phyloP scores from a whole-genome alignment of 2,888 invertebrate genomes.

The Erpobdella octoculata region DNA sequence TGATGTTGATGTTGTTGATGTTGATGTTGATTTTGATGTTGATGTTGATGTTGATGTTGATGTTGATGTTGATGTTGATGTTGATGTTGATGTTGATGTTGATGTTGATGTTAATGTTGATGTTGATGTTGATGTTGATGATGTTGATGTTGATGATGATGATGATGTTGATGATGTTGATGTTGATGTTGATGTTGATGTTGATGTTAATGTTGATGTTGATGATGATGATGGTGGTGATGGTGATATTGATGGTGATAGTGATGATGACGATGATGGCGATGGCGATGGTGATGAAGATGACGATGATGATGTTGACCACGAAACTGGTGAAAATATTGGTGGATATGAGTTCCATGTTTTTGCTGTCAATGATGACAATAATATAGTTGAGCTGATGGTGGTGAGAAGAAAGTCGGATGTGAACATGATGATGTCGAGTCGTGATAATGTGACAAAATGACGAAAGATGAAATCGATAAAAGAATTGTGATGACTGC shows the following conservation, averaged over 20 bases:
- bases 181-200: slow-evolving; percentile 6
- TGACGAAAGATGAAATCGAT: too few relatives aligned
- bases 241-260: slow-evolving; percentile 16
- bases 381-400: slow-evolving; percentile 4
- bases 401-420: not conserved
- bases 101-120: not conserved
- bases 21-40: not conserved
- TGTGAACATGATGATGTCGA: too few relatives aligned
- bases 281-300: not conserved
- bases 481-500: too few relatives aligned
- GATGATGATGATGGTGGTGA: slow-evolving; percentile 17
- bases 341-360: not conserved
- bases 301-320: slow-evolving; percentile 5
- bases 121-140: not conserved
- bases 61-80: slow-evolving; percentile 8
- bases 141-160: slow-evolving; percentile 1
- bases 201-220: slow-evolving; percentile 13
- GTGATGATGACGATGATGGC: slow-evolving; percentile 18
- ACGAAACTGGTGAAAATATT: not conserved
- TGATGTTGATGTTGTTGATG: not conserved
- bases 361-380: not conserved
- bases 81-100: not conserved
- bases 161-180: slow-evolving; percentile 17
- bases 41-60: not conserved
- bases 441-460: too few relatives aligned